These are phyloP conservation scores for Mellilla xanthometata DNA, from an alignment of 2,888 invertebrate genomes.

Conservation along the genomic window DNA sequence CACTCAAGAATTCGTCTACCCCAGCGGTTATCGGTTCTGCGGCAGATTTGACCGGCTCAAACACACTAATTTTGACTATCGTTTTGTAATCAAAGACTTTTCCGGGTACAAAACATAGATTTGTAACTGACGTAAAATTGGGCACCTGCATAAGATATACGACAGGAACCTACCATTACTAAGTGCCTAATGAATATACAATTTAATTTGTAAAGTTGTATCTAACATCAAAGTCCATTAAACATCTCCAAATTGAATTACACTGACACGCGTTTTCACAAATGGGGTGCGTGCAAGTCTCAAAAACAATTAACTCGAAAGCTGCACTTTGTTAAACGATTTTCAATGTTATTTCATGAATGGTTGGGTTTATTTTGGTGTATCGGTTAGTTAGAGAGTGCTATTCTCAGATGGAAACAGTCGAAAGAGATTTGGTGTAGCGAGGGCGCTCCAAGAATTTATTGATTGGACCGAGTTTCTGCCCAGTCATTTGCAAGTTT, in stretches of 20 bases:
- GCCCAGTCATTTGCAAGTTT: conserved; percentile 11
- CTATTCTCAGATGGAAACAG: conserved; percentile 26
- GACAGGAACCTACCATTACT: too few relatives aligned
- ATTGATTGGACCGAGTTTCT: conserved; percentile 18
- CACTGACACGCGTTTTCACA: conserved; percentile 4
- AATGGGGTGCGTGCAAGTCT: conserved; percentile 17
- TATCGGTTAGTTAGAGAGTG: conserved; percentile 11
- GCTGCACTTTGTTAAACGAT: conserved; percentile 9
- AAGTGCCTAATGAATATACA: too few relatives aligned
- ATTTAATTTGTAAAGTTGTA: background rate
- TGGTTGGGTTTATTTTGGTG: conserved; percentile 14
- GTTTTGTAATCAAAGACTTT: too few relatives aligned
- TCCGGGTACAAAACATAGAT: too few relatives aligned
- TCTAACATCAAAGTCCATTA: background rate
- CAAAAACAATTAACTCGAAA: conserved; percentile 26
- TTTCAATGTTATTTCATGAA: conserved; percentile 19
- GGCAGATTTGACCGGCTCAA: too few relatives aligned
- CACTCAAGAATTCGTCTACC: too few relatives aligned
- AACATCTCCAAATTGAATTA: conserved; percentile 14
- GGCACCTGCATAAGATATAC: too few relatives aligned
- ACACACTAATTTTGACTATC: too few relatives aligned
- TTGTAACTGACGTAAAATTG: too few relatives aligned
- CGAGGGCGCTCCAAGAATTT: conserved; percentile 31
- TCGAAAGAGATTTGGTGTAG: conserved; percentile 36
- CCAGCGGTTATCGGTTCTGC: too few relatives aligned